phyloP scores from a whole-genome alignment of 2,888 invertebrate species.

The Torymus auratus region DNA sequence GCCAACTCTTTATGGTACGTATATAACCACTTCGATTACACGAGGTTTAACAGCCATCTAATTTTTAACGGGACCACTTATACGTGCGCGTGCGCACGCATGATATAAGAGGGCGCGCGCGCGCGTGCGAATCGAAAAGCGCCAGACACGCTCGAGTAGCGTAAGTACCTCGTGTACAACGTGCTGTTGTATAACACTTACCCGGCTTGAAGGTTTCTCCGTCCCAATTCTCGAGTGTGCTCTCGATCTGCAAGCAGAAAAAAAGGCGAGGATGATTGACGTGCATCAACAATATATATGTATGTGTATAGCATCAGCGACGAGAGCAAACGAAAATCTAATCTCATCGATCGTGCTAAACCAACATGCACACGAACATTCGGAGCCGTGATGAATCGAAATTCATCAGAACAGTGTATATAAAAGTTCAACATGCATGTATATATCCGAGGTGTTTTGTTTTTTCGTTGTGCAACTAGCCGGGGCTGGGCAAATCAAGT shows the following conservation, averaged over 20 bases:
- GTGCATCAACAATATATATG: not conserved
- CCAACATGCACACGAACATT: slow-evolving; percentile 5
- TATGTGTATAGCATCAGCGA: too few species aligned
- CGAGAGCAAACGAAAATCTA: too few species aligned
- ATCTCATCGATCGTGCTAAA: not conserved
- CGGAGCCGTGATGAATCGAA: slow-evolving; percentile 13
- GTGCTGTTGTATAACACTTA: slow-evolving; percentile 64
- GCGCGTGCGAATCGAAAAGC: not conserved
- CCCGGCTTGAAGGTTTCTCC: slow-evolving; percentile 70
- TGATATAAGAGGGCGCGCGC: not conserved
- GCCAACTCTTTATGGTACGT: too few species aligned
- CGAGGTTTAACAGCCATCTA: too few species aligned
- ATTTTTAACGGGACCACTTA: too few species aligned
- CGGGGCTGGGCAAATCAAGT: slow-evolving; percentile 41
- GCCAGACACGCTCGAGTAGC: too few species aligned
- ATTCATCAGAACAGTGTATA: slow-evolving; percentile 5
- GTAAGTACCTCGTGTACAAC: not conserved
- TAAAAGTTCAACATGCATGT: not conserved
- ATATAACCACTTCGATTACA: too few species aligned
- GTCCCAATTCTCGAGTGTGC: slow-evolving; percentile 71
- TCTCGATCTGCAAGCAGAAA: slow-evolving; percentile 70
- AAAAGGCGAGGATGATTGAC: slow-evolving; percentile 47
- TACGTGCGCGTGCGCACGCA: too few species aligned
- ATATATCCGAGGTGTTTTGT: not conserved
- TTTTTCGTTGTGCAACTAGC: slow-evolving; percentile 10